Evolutionary conservation across 1,140 invertebrate genomes (phyloP).

Genomic region (Drosophila athabasca): DNA sequence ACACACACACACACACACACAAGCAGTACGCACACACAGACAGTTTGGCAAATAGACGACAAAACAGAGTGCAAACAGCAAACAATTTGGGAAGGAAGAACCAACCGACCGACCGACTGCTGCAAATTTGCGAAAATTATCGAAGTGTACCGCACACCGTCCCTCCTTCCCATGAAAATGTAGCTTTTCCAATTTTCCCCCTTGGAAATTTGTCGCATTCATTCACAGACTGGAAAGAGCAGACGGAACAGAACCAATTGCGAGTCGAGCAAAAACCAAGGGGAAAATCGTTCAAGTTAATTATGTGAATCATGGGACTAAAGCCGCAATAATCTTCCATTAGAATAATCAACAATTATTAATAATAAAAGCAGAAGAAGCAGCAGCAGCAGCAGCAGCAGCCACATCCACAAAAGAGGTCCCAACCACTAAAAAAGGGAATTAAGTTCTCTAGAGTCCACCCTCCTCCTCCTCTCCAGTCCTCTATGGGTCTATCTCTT

Average conservation of each 20-base stretch:
- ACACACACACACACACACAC: constrained; percentile 5
- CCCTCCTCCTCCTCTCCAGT: too few relatives aligned
- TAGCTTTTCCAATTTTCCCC: constrained; percentile 2
- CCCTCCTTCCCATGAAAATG: constrained; percentile 7
- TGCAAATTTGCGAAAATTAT: constrained; percentile 72
- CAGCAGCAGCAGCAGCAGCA: constrained; percentile 12
- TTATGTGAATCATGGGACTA: constrained; percentile 54
- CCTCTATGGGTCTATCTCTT: too few relatives aligned
- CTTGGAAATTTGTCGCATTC: constrained; percentile 37
- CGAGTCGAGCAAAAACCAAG: neutral
- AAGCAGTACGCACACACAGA: constrained; percentile 5
- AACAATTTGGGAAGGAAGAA: constrained; percentile 10
- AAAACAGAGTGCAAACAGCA: constrained; percentile 42
- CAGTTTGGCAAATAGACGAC: constrained; percentile 32
- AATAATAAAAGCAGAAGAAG: constrained; percentile 60
- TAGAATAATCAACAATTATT: constrained; percentile 62
- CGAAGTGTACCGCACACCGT: neutral
- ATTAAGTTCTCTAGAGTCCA: neutral
- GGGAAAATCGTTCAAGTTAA: constrained; percentile 40
- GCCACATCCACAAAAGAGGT: constrained; percentile 11
- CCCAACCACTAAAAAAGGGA: neutral
- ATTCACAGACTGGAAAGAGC: constrained; percentile 33
- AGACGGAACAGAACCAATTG: neutral
- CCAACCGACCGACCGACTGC: constrained; percentile 36
- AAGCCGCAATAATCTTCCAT: constrained; percentile 35